Base-by-base conservation (phyloP, 23 tunicate genomes). In the Oikopleura dioica region DNA sequence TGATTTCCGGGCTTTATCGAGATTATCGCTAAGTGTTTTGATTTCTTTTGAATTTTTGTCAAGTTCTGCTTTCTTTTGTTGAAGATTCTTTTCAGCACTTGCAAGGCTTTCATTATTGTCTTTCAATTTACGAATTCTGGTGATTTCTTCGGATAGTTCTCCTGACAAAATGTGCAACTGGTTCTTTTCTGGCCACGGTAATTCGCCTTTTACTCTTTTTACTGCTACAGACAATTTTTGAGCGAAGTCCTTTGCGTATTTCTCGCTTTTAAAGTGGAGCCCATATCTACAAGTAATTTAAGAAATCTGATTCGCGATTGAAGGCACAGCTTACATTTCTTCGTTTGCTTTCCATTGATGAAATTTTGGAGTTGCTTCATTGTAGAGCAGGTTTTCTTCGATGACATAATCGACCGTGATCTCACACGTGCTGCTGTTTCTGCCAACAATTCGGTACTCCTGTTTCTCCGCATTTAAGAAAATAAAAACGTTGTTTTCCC, bases 401-500 rank as follows among this genome's bases (percentile, higher is more conserved):
- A 94, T 80, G 21, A 81, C 72, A 37, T 95, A 94, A 38, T 94
- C 86, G 9, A 94, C 87, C 12, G 76, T 80, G 38, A 94, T 95
- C 79, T 94, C 97, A 50, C 79, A 78, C 50, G 76, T 85, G 28
- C 58, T 36, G 36, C 77, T 83, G 69, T 83, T 94, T 38, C 99
- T 77, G 68, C 95, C 99, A 51, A 94, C 86, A 59, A 94, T 85
- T 33, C 99, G 77, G 69, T 78, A 94, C 24, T 86, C 77, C 28
- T 84, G 83, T 50, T 68, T 76, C 9, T 32, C 77, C 78, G 36
- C 67, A 35, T 82, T 78, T 1, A 86, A 76, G 38, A 86, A 94
- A 31, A 94, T 79, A 77, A 82, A 78, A 50, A 87, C 95, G 36
- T 63, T 36, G 28, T 85, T 75, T 36, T 81, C 31, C 1, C 87